Evolutionary conservation across 2,888 invertebrate genomes (phyloP).

Genomic region (Drosophila lutescens): DNA sequence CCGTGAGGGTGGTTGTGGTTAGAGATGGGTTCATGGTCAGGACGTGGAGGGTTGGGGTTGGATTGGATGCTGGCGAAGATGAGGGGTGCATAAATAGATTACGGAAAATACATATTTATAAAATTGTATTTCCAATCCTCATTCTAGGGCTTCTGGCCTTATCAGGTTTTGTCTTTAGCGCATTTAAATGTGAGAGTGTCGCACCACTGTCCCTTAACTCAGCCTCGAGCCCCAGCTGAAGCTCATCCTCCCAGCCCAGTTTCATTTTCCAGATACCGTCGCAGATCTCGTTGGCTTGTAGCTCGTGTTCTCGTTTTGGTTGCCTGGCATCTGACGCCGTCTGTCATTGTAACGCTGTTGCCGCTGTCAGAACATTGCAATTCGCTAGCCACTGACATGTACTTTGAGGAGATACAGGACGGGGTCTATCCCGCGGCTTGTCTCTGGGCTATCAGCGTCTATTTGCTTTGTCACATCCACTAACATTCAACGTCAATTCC

Average conservation of each 20-base stretch:
- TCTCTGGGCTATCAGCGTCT: slow-evolving; percentile 67
- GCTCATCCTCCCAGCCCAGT: slow-evolving; percentile 1
- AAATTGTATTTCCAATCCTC: slow-evolving; percentile 61
- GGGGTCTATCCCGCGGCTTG: slow-evolving; percentile 59
- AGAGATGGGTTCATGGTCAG: slow-evolving; percentile 28
- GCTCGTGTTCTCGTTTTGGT: slow-evolving; percentile 23
- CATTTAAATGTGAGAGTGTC: slow-evolving; percentile 51
- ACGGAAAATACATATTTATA: slow-evolving; percentile 73
- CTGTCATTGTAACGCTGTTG: slow-evolving; percentile 45
- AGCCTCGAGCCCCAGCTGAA: neutral
- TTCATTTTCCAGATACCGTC: slow-evolving; percentile 6
- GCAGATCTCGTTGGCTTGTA: slow-evolving; percentile 11
- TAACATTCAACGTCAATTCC: slow-evolving; percentile 64
- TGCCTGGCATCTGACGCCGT: slow-evolving; percentile 21
- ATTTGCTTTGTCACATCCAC: slow-evolving; percentile 73
- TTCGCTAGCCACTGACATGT: slow-evolving; percentile 64
- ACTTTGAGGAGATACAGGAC: slow-evolving; percentile 46
- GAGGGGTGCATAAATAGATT: slow-evolving; percentile 75
- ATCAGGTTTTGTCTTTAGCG: slow-evolving; percentile 58
- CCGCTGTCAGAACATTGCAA: slow-evolving; percentile 73
- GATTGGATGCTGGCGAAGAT: slow-evolving; percentile 28
- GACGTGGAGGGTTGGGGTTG: slow-evolving; percentile 9
- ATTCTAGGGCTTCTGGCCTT: slow-evolving; percentile 43
- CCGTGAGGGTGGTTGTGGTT: slow-evolving; percentile 56
- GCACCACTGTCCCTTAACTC: neutral